Evolutionary conservation across 2,797 vertebrate species (phyloP).

Genomic region (Rhadinocentrus ornatus): DNA sequence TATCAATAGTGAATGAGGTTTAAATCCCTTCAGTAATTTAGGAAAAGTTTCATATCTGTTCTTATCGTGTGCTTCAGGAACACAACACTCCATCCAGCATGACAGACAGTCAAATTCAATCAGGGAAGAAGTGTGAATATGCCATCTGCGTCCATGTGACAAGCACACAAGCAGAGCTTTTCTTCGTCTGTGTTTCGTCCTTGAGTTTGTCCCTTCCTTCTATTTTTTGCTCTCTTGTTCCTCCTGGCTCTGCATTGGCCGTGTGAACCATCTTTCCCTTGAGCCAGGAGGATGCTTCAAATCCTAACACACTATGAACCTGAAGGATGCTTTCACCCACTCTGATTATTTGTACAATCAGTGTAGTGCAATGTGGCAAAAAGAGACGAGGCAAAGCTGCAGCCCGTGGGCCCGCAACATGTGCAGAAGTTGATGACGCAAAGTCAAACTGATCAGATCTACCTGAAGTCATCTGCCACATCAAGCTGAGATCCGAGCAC

Average conservation of each 20-base stretch:
- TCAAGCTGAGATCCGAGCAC: background rate
- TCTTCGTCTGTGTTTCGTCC: conserved; percentile 30
- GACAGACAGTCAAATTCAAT: conserved; percentile 29
- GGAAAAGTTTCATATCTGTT: conserved; percentile 7
- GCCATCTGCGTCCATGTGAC: conserved; percentile 34
- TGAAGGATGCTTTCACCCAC: conserved; percentile 18
- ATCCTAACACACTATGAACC: conserved; percentile 35
- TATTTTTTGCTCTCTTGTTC: conserved; percentile 7
- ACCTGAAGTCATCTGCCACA: conserved; percentile 2
- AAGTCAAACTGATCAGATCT: conserved; percentile 4
- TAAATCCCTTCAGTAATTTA: conserved; percentile 11
- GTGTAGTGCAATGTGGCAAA: background rate
- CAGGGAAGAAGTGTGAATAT: conserved; percentile 31
- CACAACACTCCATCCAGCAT: conserved; percentile 10
- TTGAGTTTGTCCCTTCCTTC: conserved; percentile 34
- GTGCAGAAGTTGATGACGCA: background rate
- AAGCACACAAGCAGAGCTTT: background rate
- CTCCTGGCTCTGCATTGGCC: conserved; percentile 15
- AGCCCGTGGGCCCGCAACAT: background rate
- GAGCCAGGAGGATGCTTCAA: conserved; percentile 17
- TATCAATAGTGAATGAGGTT: background rate
- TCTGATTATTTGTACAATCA: background rate
- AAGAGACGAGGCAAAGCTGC: background rate
- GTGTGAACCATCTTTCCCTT: conserved; percentile 24
- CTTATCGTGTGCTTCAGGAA: background rate